Base-by-base conservation (phyloP, 2,888 invertebrate species). In the Xestia ashworthii region DNA sequence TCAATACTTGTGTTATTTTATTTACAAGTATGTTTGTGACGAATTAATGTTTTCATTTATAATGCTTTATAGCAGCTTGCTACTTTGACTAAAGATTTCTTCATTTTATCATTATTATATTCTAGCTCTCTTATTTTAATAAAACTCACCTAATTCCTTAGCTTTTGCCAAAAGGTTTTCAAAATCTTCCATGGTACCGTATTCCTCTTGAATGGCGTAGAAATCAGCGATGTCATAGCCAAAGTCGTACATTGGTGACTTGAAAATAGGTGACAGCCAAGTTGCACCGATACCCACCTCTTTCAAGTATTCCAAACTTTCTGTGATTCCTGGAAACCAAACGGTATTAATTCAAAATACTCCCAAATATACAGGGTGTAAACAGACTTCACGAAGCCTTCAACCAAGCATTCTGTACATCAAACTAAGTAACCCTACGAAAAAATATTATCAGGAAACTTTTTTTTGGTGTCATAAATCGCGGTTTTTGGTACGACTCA, bases 151-250 rank as follows among this genome's bases (percentile, higher is more conserved):
- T 69, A 97, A 86, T 86, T 97, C 94, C n/a, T 97, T 97, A 1
- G 98, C 97, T 89, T 96, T 97, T 0, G 92, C 92, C 44, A 98
- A 93, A 5, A 98, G 91, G 5, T 95, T 95, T 32, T 98, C 97
- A 88, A 98, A 98, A 92, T 98, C 98, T 62, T 96, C 95, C 97
- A 98, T 97, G 0, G 97, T 98, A 0, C 98, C 98, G 89, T 98
- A 98, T 74, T 97, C 97, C 0, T 97, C 97, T 86, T 98, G 98
- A 67, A 98, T 97, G 3, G 94, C 97, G 53, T 96, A 97, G 90
- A 98, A 98, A 93, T 98, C 97, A 0, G 98, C 95, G 71, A 98
- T 98, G 87, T 98, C 98, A 87, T 98, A 98, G 2, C 98, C 98
- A 91, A 98, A 98, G 91, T 98, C 98, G 25, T 97, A 97, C 98